phyloP scores from a whole-genome alignment of 1,140 invertebrate species.

The Cepaea nemoralis region DNA sequence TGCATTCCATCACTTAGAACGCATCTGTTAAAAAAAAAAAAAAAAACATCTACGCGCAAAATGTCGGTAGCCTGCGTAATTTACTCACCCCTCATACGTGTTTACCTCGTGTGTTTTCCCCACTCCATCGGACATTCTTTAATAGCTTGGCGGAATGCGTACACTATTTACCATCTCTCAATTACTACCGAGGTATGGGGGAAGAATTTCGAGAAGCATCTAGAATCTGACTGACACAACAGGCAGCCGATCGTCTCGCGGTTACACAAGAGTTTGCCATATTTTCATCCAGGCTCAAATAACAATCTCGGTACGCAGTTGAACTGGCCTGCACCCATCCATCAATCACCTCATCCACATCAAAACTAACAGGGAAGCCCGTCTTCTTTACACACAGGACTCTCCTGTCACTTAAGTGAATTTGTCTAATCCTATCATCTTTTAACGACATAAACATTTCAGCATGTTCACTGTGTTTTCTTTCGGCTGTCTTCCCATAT shows the following conservation, averaged over 20 bases:
- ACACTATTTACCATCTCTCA: neutral
- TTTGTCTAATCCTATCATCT: too few relatives aligned
- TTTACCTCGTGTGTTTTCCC: too few relatives aligned
- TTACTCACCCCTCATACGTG: too few relatives aligned
- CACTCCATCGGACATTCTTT: neutral
- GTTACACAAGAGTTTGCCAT: neutral
- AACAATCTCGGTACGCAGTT: neutral
- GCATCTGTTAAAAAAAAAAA: too few relatives aligned
- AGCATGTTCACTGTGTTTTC: too few relatives aligned
- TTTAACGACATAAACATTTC: too few relatives aligned
- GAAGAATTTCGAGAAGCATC: neutral
- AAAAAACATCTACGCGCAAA: too few relatives aligned
- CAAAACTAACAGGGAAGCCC: neutral
- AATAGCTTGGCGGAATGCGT: neutral
- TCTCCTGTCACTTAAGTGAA: too few relatives aligned
- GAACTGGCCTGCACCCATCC: neutral
- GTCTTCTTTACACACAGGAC: too few relatives aligned
- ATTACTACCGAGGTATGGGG: neutral
- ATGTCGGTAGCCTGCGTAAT: too few relatives aligned
- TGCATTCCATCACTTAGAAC: too few relatives aligned
- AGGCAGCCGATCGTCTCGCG: neutral
- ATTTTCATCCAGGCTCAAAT: neutral
- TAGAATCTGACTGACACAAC: neutral
- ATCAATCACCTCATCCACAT: neutral
- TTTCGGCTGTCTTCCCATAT: too few relatives aligned